Conservation (phyloP, 1,140 invertebrate species). For the Drosophila busckii region DNA sequence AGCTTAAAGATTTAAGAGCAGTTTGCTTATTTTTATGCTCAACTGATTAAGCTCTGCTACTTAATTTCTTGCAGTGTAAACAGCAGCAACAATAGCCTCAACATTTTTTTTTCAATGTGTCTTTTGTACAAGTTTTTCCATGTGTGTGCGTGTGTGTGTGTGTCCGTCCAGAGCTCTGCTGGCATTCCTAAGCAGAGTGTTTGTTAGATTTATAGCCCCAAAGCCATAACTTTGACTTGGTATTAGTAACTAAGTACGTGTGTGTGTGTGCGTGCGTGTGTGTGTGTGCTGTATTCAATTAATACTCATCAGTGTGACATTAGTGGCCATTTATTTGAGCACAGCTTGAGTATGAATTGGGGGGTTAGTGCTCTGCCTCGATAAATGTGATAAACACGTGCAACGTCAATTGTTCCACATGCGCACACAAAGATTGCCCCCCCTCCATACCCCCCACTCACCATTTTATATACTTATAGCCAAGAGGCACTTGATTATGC, state of each 20-base stretch:
- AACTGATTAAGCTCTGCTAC: neutral
- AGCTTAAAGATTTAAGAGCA: neutral
- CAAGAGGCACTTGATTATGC: slow-evolving; percentile 19
- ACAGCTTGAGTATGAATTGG: slow-evolving; percentile 11
- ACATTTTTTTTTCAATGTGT: slow-evolving; percentile 10
- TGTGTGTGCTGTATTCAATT: slow-evolving; percentile 64
- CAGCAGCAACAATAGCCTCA: slow-evolving; percentile 21
- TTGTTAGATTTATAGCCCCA: slow-evolving; percentile 58
- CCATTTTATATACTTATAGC: slow-evolving; percentile 2
- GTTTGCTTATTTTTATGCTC: neutral
- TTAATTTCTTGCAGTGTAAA: slow-evolving; percentile 8
- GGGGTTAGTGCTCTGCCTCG: no score
- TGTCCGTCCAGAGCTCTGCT: slow-evolving; percentile 12
- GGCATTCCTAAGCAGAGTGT: slow-evolving; percentile 30
- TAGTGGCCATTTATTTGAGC: slow-evolving; percentile 58
- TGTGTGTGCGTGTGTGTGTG: neutral
- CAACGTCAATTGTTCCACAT: slow-evolving; percentile 43
- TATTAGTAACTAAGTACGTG: neutral
- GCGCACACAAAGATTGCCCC: neutral
- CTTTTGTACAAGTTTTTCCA: neutral
- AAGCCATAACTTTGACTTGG: slow-evolving; percentile 27
- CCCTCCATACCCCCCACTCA: neutral
- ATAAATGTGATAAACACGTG: slow-evolving; percentile 55
- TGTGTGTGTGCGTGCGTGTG: slow-evolving; percentile 5
- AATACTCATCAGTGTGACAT: slow-evolving; percentile 75